A percentile compares a stretch with the other conserved stretches of the same genome.
Evolutionary conservation across 2,888 invertebrate genomes (phyloP).

Genomic region (Tuberolachnus salignus): DNA sequence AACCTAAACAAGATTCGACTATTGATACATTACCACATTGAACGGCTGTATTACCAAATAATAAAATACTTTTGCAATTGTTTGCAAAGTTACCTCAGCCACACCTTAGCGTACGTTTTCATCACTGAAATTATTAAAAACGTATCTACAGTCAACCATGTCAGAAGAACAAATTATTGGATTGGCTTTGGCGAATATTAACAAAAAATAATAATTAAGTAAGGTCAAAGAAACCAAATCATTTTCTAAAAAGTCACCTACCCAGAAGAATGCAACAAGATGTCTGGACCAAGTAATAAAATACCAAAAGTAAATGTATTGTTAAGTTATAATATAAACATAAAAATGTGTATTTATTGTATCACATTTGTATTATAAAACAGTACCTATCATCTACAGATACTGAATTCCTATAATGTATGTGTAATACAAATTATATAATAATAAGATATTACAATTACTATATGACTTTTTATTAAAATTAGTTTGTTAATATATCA

Average conservation of each 20-base stretch:
- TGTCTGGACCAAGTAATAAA: not conserved
- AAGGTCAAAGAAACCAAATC: not conserved
- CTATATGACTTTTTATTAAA: no score
- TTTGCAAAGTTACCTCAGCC: not conserved
- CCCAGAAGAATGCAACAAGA: not conserved
- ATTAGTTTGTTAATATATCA: no score
- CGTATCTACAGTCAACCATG: not conserved
- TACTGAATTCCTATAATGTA: no score
- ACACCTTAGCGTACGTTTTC: not conserved
- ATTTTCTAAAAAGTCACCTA: not conserved
- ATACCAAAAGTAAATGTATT: not conserved
- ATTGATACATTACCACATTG: constrained; percentile 4
- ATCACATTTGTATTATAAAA: not conserved
- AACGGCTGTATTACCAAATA: not conserved
- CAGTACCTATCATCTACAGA: no score
- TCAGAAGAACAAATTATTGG: not conserved
- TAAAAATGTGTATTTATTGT: not conserved
- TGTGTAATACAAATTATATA: no score
- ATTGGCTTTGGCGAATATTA: not conserved
- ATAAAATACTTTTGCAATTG: not conserved
- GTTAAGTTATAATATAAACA: not conserved
- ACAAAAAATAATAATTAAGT: not conserved
- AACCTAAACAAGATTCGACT: not conserved
- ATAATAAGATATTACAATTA: no score
- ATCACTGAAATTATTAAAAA: not conserved